Evolutionary conservation across 2,888 invertebrate genomes (phyloP), one percentile per base, ranked within the genome.

Genomic region (Hoplodrina blanda): DNA sequence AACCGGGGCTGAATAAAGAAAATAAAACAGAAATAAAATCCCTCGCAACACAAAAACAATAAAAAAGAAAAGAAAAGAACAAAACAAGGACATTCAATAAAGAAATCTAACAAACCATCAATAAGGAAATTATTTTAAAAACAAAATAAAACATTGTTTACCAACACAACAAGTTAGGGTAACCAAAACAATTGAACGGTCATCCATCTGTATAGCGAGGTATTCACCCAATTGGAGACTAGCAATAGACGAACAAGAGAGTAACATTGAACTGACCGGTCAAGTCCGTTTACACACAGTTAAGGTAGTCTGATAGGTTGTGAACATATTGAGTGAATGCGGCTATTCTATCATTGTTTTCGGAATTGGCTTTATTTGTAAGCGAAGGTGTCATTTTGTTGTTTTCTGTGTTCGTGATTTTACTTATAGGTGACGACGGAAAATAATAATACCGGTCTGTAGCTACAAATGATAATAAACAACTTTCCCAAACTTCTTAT

Each of bases 201-300:
- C n/a, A 56, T 63, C 49, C 61, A 0, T 64, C 53, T 25, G 25
- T 17, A 52, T 11, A 53, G 17, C 37, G 60, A 55, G 57, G 17
- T 62, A 46, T 54, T 69, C 53, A 37, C 49, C 63, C 60, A 69
- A 76, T 69, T 54, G 56, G 19, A 75, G 49, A 57, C 19, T 46
- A 76, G n/a, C 15, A 50, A 63, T 15, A 25, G 44, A 56, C 55
- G 55, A 56, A 56, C 69, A 69, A 52, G n/a, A n/a, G 20, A 33
- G 7, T 33, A 50, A 17, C 50, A 33, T 67, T 52, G 17, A 25
- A n/a, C 41, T 11, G 13, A 1, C 11, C 19, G 44, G 63, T 63
- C 53, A 63, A 61, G 68, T 53, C 62, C 61, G 76, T 76, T 76
- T 80, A 76, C 77, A 61, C 44, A 50, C 53, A 61, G 49, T 76